These are phyloP conservation scores for Harpalus rubripes DNA, from an alignment of 2,888 invertebrate species.

Conservation along the genomic window DNA sequence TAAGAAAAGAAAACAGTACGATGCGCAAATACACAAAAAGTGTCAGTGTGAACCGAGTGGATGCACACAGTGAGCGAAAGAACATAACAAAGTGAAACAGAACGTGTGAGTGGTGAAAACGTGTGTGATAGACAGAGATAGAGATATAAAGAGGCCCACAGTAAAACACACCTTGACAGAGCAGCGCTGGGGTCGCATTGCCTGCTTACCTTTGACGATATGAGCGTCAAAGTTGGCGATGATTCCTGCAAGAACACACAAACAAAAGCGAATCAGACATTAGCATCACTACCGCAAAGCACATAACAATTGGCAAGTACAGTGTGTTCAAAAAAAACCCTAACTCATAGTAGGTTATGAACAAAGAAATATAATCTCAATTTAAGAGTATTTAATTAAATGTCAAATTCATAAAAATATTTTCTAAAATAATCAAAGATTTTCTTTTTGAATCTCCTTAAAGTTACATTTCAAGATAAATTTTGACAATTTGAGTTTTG, in stretches of 20 bases:
- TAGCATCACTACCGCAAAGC: neutral
- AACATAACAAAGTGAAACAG: slow-evolving; percentile 55
- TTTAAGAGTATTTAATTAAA: too few relatives aligned
- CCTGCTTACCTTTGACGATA: slow-evolving; percentile 88
- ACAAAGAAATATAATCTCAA: too few relatives aligned
- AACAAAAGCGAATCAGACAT: slow-evolving; percentile 43
- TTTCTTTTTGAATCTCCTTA: too few relatives aligned
- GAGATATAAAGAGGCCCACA: slow-evolving; percentile 71
- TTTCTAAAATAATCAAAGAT: too few relatives aligned
- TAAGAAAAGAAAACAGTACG: slow-evolving; percentile 49
- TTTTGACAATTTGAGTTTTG: too few relatives aligned
- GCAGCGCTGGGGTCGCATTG: slow-evolving; percentile 78
- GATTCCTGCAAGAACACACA: slow-evolving; percentile 85
- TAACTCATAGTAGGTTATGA: too few relatives aligned
- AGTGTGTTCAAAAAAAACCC: too few relatives aligned
- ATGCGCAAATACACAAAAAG: slow-evolving; percentile 52
- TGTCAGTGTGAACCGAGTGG: slow-evolving; percentile 48
- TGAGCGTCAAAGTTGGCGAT: slow-evolving; percentile 88
- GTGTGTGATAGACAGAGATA: slow-evolving; percentile 61
- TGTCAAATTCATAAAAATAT: too few relatives aligned
- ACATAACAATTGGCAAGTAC: too few relatives aligned
- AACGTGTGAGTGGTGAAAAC: slow-evolving; percentile 47
- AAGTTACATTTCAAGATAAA: too few relatives aligned
- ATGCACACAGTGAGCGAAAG: slow-evolving; percentile 54
- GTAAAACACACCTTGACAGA: slow-evolving; percentile 78